Evolutionary conservation across 2,888 invertebrate species (phyloP).

Genomic region (Brachylomia viminalis): DNA sequence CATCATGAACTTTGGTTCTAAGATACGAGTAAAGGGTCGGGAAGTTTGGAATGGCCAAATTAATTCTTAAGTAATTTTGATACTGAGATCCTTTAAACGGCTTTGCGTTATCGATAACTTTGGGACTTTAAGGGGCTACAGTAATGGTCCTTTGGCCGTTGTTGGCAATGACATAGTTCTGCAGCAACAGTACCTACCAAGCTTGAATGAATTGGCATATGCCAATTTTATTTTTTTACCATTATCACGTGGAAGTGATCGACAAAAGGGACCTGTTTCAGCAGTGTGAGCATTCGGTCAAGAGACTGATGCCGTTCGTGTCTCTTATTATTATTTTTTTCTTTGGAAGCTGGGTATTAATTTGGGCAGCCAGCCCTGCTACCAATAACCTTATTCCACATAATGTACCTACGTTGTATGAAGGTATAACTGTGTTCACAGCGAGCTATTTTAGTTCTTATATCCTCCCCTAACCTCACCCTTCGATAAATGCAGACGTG

Average conservation of each 20-base stretch:
- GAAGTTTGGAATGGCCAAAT: slow-evolving; percentile 45
- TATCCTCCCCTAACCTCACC: not conserved
- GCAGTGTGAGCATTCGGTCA: not conserved
- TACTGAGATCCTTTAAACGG: slow-evolving; percentile 19
- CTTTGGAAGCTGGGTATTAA: not conserved
- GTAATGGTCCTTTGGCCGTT: slow-evolving; percentile 8
- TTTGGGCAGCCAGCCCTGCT: too few relatives aligned
- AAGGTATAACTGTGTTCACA: not conserved
- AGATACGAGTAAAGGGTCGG: slow-evolving; percentile 30
- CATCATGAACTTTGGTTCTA: slow-evolving; percentile 41
- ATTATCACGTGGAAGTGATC: not conserved
- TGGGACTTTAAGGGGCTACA: slow-evolving; percentile 18
- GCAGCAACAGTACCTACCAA: not conserved
- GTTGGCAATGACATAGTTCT: slow-evolving; percentile 26
- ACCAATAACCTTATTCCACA: not conserved
- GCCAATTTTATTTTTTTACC: not conserved
- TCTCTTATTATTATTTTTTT: not conserved
- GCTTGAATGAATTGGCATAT: not conserved
- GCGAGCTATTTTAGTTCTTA: not conserved
- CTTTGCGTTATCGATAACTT: slow-evolving; percentile 54
- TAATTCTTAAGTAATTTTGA: slow-evolving; percentile 50
- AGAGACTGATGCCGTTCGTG: not conserved
- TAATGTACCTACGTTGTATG: not conserved
- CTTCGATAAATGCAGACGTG: too few relatives aligned
- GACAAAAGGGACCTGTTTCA: not conserved